phyloP scores from a whole-genome alignment of 1,140 invertebrate species.

The Leguminivora glycinivorella region DNA sequence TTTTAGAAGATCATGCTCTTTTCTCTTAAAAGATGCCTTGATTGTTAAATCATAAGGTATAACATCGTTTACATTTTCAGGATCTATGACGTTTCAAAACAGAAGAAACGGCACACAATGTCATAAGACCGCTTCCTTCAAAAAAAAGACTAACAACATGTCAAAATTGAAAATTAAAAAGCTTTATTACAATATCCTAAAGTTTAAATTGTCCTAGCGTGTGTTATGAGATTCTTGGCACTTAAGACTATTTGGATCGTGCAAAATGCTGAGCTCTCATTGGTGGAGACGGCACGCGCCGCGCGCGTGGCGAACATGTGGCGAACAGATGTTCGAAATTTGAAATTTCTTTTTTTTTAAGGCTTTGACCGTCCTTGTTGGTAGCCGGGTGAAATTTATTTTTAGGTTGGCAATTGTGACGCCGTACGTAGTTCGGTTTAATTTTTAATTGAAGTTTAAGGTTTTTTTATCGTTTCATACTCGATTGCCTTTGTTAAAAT shows the following conservation, averaged over 20 bases:
- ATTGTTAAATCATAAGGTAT: neutral
- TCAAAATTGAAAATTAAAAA: neutral
- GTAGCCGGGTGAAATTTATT: slow-evolving; percentile 19
- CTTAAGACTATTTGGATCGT: neutral
- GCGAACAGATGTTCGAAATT: slow-evolving; percentile 35
- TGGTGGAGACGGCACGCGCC: slow-evolving; percentile 31
- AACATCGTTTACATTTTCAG: neutral
- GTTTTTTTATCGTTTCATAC: too few relatives aligned
- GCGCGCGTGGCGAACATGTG: slow-evolving; percentile 31
- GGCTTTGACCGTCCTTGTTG: slow-evolving; percentile 30
- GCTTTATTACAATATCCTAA: neutral
- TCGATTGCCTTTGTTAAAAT: too few relatives aligned
- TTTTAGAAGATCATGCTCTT: neutral
- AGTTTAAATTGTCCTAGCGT: neutral
- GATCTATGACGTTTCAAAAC: neutral
- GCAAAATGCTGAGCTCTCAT: slow-evolving; percentile 24
- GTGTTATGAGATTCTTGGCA: neutral
- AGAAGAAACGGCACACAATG: neutral
- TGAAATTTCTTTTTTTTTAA: slow-evolving; percentile 30
- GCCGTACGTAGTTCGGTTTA: neutral
- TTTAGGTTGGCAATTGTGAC: slow-evolving; percentile 16
- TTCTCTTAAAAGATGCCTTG: neutral
- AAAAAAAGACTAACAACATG: slow-evolving; percentile 5
- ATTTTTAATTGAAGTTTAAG: neutral
- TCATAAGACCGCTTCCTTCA: slow-evolving; percentile 22